Evolutionary conservation across 2,888 invertebrate genomes (phyloP).

Genomic region (Schrankia costaestrigalis): DNA sequence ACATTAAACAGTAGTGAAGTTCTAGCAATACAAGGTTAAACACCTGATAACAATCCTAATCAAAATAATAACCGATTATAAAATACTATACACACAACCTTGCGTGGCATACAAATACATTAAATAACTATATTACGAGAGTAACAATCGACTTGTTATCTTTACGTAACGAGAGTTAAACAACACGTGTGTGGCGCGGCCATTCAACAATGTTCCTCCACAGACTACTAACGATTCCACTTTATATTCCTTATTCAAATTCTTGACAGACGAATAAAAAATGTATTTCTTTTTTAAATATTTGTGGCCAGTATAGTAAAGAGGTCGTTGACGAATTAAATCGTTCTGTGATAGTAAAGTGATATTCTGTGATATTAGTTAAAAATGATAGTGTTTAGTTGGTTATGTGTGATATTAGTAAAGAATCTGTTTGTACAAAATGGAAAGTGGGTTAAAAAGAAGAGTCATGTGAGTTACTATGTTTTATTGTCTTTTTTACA

Average conservation of each 20-base stretch:
- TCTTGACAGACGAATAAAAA: slow-evolving; percentile 1
- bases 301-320: slow-evolving; percentile 15
- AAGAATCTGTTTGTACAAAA: slow-evolving; percentile 25
- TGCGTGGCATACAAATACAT: no score
- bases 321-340: slow-evolving; percentile 20
- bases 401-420: slow-evolving; percentile 46
- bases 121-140: no score
- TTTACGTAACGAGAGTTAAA: slow-evolving; percentile 40
- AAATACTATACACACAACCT: no score
- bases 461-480: slow-evolving; percentile 47
- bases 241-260: not conserved
- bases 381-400: slow-evolving; percentile 68
- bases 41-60: no score
- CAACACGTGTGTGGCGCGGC: slow-evolving; percentile 7
- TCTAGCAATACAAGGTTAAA: no score
- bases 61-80: no score
- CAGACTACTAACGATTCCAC: no score
- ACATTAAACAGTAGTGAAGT: no score
- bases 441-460: slow-evolving; percentile 39
- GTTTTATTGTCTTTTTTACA: no score
- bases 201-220: slow-evolving; percentile 27
- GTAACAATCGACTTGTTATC: no score
- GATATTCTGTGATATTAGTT: slow-evolving; percentile 59
- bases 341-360: slow-evolving; percentile 60
- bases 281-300: slow-evolving; percentile 3